phyloP scores from a whole-genome alignment of 2,888 invertebrate species.

The Chouioia cunea region DNA sequence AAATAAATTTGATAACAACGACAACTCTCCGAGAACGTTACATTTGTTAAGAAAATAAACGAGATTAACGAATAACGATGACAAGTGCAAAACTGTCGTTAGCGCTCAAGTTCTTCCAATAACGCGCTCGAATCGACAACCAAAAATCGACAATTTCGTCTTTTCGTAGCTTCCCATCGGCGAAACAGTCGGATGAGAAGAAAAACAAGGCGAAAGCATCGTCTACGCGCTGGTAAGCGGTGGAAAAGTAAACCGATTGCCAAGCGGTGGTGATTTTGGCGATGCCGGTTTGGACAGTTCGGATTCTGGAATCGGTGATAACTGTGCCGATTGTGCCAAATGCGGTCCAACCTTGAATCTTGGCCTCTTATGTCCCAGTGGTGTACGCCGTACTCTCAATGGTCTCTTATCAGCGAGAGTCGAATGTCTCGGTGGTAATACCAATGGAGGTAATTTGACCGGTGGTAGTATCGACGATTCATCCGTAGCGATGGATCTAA shows the following conservation, averaged over 20 bases:
- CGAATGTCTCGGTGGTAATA: conserved; percentile 13
- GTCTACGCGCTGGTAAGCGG: conserved; percentile 56
- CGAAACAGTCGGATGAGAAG: too few species aligned
- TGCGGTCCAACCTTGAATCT: conserved; percentile 62
- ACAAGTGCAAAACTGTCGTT: too few species aligned
- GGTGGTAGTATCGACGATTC: conserved; percentile 17
- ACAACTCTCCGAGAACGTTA: too few species aligned
- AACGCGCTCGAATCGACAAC: too few species aligned
- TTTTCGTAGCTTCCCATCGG: too few species aligned
- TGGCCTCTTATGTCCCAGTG: conserved; percentile 59
- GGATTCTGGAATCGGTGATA: conserved; percentile 80
- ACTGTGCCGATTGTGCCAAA: conserved; percentile 66
- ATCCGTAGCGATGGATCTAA: conserved; percentile 39
- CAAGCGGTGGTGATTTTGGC: conserved; percentile 69
- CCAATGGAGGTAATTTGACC: conserved; percentile 31
- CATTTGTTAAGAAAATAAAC: too few species aligned
- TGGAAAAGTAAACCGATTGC: conserved; percentile 66
- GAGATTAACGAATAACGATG: too few species aligned
- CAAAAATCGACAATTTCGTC: too few species aligned
- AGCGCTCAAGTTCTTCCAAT: too few species aligned
- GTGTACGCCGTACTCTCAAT: conserved; percentile 58
- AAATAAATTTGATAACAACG: too few species aligned
- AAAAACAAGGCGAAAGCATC: too few species aligned
- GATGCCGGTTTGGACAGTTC: conserved; percentile 80
- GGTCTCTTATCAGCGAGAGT: background rate